phyloP scores from a whole-genome alignment of 2,888 invertebrate species.

The Chaetogeoica ovagalla region DNA sequence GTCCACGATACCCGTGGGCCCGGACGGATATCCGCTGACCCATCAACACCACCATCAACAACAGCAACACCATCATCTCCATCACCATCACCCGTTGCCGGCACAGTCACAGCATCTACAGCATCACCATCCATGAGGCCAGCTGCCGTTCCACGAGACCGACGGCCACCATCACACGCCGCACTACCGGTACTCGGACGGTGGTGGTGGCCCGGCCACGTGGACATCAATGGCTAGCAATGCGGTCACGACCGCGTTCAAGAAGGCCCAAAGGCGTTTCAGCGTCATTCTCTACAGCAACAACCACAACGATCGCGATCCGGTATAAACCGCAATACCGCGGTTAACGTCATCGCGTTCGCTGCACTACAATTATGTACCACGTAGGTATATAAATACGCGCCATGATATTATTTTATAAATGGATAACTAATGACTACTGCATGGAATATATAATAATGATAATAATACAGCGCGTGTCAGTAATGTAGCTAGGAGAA shows the following conservation, averaged over 20 bases:
- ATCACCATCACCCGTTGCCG: conserved; percentile 9
- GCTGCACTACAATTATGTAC: too few relatives aligned
- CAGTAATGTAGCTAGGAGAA: too few relatives aligned
- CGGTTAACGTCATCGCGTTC: background rate
- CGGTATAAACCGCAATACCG: background rate
- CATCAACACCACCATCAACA: conserved; percentile 8
- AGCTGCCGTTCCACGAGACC: conserved; percentile 48
- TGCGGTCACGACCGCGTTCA: conserved; percentile 40
- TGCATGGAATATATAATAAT: too few relatives aligned
- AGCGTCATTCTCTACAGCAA: conserved; percentile 49
- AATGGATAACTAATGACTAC: too few relatives aligned
- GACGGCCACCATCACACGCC: conserved; percentile 29
- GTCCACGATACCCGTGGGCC: background rate
- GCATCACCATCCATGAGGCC: conserved; percentile 44
- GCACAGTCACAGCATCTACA: conserved; percentile 27
- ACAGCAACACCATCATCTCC: conserved; percentile 6
- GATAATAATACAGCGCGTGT: too few relatives aligned
- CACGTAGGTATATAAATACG: too few relatives aligned
- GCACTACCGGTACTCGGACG: conserved; percentile 48
- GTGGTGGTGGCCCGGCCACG: conserved; percentile 50
- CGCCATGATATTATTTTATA: too few relatives aligned
- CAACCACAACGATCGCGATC: conserved; percentile 4
- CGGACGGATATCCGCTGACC: conserved; percentile 27
- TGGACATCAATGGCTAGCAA: conserved; percentile 50
- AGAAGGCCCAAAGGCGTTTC: conserved; percentile 48